Percentiles rank a stretch among this genome's conserved stretches.
Evolutionary conservation across 1,140 invertebrate genomes (phyloP).

Genomic region (Lasioglossum albipes): DNA sequence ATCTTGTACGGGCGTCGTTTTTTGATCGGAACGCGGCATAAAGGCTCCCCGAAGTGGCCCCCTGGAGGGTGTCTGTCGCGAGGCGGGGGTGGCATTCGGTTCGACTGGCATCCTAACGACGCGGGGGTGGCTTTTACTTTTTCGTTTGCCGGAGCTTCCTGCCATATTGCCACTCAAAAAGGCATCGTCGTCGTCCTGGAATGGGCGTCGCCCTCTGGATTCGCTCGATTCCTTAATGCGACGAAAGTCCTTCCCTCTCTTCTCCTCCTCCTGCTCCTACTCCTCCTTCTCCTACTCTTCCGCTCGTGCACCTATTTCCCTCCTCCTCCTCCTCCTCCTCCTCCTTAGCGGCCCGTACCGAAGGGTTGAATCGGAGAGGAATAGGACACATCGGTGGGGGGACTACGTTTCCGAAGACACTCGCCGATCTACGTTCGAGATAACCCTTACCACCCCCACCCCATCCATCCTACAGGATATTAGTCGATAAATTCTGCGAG

Average conservation of each 20-base stretch:
- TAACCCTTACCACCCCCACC: background rate
- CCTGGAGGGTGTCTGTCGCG: background rate
- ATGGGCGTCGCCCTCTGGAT: slow-evolving; percentile 44
- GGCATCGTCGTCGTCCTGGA: slow-evolving; percentile 37
- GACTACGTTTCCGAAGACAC: slow-evolving; percentile 36
- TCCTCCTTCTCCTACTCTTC: background rate
- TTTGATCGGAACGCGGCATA: background rate
- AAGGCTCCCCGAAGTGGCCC: slow-evolving; percentile 6
- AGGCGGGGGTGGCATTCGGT: background rate
- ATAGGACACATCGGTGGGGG: background rate
- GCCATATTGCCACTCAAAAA: slow-evolving; percentile 58
- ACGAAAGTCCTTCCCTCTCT: background rate
- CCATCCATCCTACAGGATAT: slow-evolving; percentile 40
- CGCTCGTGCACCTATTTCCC: too few species aligned
- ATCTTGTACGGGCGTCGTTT: background rate
- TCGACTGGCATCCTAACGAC: slow-evolving; percentile 45
- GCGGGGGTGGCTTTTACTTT: slow-evolving; percentile 47
- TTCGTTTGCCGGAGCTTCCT: slow-evolving; percentile 45
- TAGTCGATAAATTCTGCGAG: slow-evolving; percentile 58
- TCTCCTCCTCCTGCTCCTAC: background rate
- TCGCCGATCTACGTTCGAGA: slow-evolving; percentile 53
- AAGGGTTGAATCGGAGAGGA: slow-evolving; percentile 7
- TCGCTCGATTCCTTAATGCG: slow-evolving; percentile 56
- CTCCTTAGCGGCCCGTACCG: background rate
- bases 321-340: too few species aligned